phyloP scores from a whole-genome alignment of 1,140 invertebrate genomes.

The Doryteuthis pealeii region DNA sequence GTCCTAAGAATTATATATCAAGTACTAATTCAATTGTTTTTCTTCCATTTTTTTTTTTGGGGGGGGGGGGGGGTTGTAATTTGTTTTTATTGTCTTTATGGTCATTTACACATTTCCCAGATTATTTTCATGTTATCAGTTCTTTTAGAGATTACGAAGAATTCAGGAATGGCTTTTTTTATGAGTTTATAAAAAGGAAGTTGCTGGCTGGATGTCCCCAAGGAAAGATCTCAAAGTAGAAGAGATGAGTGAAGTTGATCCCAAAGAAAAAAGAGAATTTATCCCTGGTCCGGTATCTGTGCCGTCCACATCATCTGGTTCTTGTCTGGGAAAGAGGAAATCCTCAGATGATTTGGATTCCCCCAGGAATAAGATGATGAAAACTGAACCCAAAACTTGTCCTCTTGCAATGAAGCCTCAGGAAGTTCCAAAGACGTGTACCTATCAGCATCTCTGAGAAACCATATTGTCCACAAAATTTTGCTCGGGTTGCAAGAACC shows the following conservation, averaged over 20 bases:
- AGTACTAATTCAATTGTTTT: too few relatives aligned
- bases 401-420: slow-evolving; percentile 66
- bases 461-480: too few relatives aligned
- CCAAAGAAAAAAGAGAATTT: background rate
- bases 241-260: background rate
- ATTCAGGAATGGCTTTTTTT: too few relatives aligned
- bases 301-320: slow-evolving; percentile 3
- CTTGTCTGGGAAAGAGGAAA: background rate
- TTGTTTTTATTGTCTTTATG: too few relatives aligned
- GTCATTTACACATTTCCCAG: too few relatives aligned
- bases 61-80: too few relatives aligned
- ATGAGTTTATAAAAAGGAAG: background rate
- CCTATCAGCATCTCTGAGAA: too few relatives aligned
- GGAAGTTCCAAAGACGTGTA: background rate
- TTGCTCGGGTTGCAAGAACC: too few relatives aligned
- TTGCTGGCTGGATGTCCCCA: background rate
- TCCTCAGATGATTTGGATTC: background rate
- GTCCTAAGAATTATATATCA: too few relatives aligned
- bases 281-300: background rate
- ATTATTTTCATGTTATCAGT: too few relatives aligned
- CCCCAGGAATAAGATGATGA: slow-evolving; percentile 7
- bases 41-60: too few relatives aligned
- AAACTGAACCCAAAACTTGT: slow-evolving; percentile 69
- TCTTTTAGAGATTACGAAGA: too few relatives aligned
- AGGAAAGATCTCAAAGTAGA: slow-evolving; percentile 5